These are phyloP conservation scores for Tachina lurida DNA, from an alignment of 2,888 invertebrate genomes.

Conservation along the genomic window DNA sequence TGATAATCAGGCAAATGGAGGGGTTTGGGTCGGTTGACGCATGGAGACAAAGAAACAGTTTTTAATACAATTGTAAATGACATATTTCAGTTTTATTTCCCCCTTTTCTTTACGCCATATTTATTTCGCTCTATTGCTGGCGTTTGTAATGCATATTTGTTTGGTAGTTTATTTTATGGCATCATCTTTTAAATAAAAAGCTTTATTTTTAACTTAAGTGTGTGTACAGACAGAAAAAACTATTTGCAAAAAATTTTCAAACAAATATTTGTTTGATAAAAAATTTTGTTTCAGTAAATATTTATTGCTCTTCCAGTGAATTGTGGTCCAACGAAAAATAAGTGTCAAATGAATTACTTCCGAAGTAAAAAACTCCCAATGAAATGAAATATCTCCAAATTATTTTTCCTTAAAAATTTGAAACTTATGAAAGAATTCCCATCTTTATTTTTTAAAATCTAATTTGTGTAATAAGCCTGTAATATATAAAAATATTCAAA, in stretches of 20 bases:
- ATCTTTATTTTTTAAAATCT: no score
- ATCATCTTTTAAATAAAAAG: slow-evolving; percentile 59
- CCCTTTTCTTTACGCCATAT: neutral
- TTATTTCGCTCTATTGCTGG: neutral
- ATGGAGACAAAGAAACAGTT: neutral
- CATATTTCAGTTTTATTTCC: slow-evolving; percentile 44
- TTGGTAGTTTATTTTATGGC: slow-evolving; percentile 56
- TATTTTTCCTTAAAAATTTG: no score
- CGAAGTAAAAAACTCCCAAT: no score
- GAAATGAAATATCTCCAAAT: no score
- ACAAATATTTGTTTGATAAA: neutral
- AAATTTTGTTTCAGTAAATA: no score
- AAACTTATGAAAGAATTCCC: no score
- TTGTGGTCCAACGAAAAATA: no score
- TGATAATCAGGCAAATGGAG: neutral
- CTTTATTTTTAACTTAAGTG: neutral
- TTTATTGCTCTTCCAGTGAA: no score
- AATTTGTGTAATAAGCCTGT: no score
- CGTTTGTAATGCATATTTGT: slow-evolving; percentile 31
- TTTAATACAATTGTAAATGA: slow-evolving; percentile 43
- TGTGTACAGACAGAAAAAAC: no score
- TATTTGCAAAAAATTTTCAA: neutral
- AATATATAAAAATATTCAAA: no score
- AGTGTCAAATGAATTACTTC: no score
- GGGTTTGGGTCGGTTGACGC: neutral